A percentile compares a stretch with the other conserved stretches of the same genome.
Conservation (phyloP, 2,888 invertebrate genomes). For the Agrochola circellaris region DNA sequence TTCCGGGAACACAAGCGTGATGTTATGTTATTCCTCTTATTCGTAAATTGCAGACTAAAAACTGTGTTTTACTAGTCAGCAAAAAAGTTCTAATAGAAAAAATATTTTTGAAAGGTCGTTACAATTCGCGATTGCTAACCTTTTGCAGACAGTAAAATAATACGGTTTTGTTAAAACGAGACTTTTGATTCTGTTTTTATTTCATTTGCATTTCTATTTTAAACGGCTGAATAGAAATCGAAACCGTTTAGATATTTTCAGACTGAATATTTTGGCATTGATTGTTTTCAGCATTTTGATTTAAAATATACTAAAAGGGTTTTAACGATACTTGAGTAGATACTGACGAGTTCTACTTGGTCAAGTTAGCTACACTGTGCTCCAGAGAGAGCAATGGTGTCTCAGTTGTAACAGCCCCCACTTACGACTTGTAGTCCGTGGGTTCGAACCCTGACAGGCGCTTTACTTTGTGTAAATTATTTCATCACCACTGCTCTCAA, state of each 20-base stretch:
- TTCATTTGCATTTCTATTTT: constrained; percentile 39
- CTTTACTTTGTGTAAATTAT: too few species aligned
- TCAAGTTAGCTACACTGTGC: not conserved
- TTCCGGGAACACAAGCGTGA: too few species aligned
- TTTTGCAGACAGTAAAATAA: constrained; percentile 43
- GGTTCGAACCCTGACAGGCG: too few species aligned
- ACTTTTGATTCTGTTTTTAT: constrained; percentile 35
- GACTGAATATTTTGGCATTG: constrained; percentile 19
- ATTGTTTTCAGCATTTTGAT: constrained; percentile 6
- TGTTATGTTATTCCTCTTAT: constrained; percentile 4
- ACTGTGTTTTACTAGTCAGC: not conserved
- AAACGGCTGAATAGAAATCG: constrained; percentile 8
- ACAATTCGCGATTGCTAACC: constrained; percentile 24
- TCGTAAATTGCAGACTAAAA: constrained; percentile 26
- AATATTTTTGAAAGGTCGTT: constrained; percentile 20
- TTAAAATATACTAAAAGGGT: not conserved
- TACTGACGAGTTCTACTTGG: too few species aligned
- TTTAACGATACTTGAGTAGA: not conserved
- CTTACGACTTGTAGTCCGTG: too few species aligned
- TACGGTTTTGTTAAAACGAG: constrained; percentile 27
- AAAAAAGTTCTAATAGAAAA: constrained; percentile 24
- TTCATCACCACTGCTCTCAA: too few species aligned
- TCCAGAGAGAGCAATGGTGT: too few species aligned
- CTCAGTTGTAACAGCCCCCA: too few species aligned
- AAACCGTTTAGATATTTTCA: constrained; percentile 8